Evolutionary conservation across 2,113 vertebrate genomes (phyloP).

Genomic region (Ctenomys sociabilis): DNA sequence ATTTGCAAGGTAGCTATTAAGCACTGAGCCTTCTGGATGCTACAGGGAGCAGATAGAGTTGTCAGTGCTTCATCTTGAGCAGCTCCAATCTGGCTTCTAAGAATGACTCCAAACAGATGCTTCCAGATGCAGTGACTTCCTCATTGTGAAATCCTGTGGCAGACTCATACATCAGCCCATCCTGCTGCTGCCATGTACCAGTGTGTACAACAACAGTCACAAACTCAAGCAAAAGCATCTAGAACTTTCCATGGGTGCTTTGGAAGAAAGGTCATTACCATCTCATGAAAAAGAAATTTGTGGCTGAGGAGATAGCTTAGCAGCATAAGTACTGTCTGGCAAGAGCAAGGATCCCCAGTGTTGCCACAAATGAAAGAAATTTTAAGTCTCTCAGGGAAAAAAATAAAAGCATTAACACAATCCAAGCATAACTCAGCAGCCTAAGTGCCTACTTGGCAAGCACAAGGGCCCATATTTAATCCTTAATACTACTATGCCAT

Average conservation of each 20-base stretch:
- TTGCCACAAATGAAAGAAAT: too few species aligned
- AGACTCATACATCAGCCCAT: too few species aligned
- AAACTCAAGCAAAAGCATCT: background rate
- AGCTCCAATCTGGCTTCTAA: background rate
- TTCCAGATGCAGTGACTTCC: background rate
- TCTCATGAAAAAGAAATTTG: background rate
- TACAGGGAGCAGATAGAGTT: background rate
- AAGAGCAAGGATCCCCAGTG: too few species aligned
- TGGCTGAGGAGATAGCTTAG: background rate
- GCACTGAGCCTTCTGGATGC: background rate
- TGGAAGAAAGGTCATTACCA: background rate
- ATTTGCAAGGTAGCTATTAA: background rate
- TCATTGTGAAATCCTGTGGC: background rate
- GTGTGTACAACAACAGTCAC: fast-evolving
- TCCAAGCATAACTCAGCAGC: too few species aligned
- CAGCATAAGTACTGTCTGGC: too few species aligned
- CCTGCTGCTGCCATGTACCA: background rate
- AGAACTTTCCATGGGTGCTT: background rate
- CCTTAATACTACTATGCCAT: too few species aligned
- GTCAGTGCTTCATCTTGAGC: background rate
- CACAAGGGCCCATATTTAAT: too few species aligned
- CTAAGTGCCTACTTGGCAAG: too few species aligned
- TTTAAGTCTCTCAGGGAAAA: too few species aligned
- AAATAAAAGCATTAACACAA: too few species aligned
- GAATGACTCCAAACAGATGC: background rate